A percentile compares a stretch with the other conserved stretches of the same genome.
Conservation (phyloP, 2,888 invertebrate genomes). For the Proisotoma minuta region DNA sequence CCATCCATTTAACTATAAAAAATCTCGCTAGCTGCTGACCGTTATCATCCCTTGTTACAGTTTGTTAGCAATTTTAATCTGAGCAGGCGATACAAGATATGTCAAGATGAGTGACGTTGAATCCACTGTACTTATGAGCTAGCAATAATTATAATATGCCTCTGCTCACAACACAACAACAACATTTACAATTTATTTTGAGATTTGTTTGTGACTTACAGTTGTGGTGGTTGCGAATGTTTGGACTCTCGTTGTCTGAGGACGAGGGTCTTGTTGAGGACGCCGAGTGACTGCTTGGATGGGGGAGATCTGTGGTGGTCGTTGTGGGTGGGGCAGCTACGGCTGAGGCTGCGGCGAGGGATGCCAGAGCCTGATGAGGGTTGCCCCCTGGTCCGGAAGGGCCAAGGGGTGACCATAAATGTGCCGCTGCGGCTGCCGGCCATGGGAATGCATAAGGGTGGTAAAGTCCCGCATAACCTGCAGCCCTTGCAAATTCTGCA, state of each 20-base stretch:
- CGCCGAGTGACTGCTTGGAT: constrained; percentile 46
- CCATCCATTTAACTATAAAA: neutral
- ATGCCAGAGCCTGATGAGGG: constrained; percentile 38
- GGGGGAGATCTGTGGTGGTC: constrained; percentile 53
- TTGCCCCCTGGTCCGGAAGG: constrained; percentile 52
- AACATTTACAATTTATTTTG: too few species aligned
- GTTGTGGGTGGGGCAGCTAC: constrained; percentile 36
- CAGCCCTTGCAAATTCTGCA: constrained; percentile 88
- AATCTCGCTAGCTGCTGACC: neutral
- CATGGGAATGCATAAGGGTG: constrained; percentile 63
- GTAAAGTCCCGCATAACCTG: constrained; percentile 80
- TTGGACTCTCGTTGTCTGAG: constrained; percentile 43
- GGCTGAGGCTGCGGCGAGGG: constrained; percentile 35
- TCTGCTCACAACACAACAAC: too few species aligned
- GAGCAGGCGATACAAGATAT: too few species aligned
- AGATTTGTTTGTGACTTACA: too few species aligned
- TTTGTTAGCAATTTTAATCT: too few species aligned
- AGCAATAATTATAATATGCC: too few species aligned
- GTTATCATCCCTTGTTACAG: too few species aligned
- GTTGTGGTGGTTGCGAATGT: constrained; percentile 42
- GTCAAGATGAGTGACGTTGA: too few species aligned
- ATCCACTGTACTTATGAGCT: too few species aligned
- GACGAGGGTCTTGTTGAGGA: constrained; percentile 47
- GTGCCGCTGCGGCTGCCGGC: constrained; percentile 47
- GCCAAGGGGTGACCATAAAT: constrained; percentile 58